Percentiles rank a stretch among this genome's conserved stretches.
phyloP scores from a whole-genome alignment of 1,140 invertebrate genomes.

The Potamilus streckersoni region DNA sequence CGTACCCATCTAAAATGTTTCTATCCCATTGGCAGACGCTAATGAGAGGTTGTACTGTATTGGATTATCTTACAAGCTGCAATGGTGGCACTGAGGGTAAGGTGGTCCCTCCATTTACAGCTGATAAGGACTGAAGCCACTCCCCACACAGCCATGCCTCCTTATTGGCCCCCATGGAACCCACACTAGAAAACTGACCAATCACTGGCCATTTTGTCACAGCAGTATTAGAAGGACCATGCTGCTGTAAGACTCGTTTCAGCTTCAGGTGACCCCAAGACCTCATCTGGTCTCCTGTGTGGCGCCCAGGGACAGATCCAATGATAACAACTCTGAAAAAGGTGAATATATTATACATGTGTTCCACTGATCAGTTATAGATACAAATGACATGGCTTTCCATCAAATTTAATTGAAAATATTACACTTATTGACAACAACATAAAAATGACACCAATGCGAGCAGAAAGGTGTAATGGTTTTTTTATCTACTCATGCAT shows the following conservation, averaged over 20 bases:
- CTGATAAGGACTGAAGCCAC: conserved; percentile 74
- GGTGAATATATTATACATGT: background rate
- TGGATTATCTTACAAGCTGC: conserved; percentile 57
- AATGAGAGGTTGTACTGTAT: no score
- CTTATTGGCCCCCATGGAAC: conserved; percentile 80
- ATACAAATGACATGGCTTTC: background rate
- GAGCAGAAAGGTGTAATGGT: no score
- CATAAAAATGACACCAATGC: no score
- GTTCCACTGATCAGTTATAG: background rate
- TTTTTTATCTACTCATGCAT: no score
- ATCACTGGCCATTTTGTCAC: conserved; percentile 76
- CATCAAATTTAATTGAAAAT: no score
- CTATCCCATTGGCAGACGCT: no score
- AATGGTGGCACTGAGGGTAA: conserved; percentile 39
- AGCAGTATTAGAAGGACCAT: conserved; percentile 50
- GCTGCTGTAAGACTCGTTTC: conserved; percentile 67
- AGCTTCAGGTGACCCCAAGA: conserved; percentile 84
- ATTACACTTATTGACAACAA: no score
- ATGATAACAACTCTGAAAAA: conserved; percentile 80
- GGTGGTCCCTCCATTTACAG: conserved; percentile 35
- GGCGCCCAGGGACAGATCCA: conserved; percentile 84
- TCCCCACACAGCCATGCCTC: conserved; percentile 79
- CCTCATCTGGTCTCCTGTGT: conserved; percentile 72
- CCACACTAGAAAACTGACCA: conserved; percentile 92
- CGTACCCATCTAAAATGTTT: no score